Conservation (phyloP, 2,797 vertebrate genomes). For the Heteromormyrus szaboi region DNA sequence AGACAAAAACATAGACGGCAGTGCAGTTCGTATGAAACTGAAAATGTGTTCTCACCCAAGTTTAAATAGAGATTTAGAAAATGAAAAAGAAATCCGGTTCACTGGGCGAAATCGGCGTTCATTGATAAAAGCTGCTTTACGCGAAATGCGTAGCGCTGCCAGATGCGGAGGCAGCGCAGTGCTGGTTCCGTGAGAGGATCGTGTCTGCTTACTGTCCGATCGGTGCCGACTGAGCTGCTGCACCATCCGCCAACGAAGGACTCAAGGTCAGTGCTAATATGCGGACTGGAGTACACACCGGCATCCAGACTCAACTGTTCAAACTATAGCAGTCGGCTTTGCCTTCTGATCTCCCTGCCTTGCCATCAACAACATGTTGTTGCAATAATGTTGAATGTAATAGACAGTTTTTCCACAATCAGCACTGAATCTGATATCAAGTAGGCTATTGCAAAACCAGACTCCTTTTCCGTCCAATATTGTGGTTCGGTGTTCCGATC, state of each 20-base stretch:
- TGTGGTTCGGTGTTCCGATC: not conserved
- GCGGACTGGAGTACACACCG: not conserved
- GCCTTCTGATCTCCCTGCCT: not conserved
- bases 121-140: not conserved
- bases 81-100: not conserved
- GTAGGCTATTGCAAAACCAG: not conserved
- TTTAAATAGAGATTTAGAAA: not conserved
- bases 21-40: not conserved
- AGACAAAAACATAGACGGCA: not conserved
- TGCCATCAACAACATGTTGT: not conserved
- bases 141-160: not conserved
- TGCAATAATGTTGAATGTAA: not conserved
- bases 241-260: not conserved
- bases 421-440: not conserved
- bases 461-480: not conserved
- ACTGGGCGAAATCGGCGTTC: not conserved
- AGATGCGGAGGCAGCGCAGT: not conserved
- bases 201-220: not conserved
- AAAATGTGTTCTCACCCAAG: not conserved
- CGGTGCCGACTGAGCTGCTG: not conserved
- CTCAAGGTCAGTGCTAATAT: not conserved
- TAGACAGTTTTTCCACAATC: not conserved
- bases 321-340: not conserved
- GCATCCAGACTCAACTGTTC: not conserved
- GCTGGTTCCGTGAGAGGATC: not conserved